Evolutionary conservation across 2,797 vertebrate species (phyloP).

Genomic region (Crocodylus rhombifer): DNA sequence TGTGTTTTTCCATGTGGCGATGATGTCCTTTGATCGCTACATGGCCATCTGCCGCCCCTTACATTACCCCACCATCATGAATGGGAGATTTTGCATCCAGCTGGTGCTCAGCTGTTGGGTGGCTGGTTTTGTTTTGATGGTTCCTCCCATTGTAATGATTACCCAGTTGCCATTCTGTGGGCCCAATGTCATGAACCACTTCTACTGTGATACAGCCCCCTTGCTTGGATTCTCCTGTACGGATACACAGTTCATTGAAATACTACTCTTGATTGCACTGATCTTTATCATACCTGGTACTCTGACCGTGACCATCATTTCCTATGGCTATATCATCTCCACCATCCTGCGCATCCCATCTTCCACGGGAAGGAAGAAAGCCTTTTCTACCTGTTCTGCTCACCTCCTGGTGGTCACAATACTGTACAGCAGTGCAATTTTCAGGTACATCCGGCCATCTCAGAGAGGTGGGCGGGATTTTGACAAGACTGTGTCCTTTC

Average conservation of each 20-base stretch:
- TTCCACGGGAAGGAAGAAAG: constrained; percentile 17
- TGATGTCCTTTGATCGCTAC: constrained; percentile 30
- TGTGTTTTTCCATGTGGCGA: not conserved
- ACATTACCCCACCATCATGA: constrained; percentile 23
- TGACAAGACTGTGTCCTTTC: constrained; percentile 36
- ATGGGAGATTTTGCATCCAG: constrained; percentile 8
- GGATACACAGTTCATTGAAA: not conserved
- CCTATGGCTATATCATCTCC: constrained; percentile 22
- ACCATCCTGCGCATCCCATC: constrained; percentile 1
- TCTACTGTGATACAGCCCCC: constrained; percentile 32
- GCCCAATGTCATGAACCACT: constrained; percentile 56
- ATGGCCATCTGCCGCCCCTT: constrained; percentile 48
- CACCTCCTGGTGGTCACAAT: constrained; percentile 42
- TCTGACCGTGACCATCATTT: constrained; percentile 7
- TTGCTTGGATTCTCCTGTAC: constrained; percentile 35
- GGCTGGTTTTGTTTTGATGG: constrained; percentile 14
- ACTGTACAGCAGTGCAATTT: constrained; percentile 15
- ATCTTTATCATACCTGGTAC: constrained; percentile 8
- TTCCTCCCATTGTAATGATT: constrained; percentile 23
- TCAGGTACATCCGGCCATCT: constrained; percentile 17
- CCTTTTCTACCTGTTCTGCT: constrained; percentile 56
- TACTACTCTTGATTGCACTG: not conserved
- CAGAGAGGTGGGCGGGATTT: constrained; percentile 19
- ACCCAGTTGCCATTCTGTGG: constrained; percentile 47
- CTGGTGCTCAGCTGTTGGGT: constrained; percentile 44